Evolutionary conservation across 2,113 vertebrate species (phyloP).

Genomic region (Tetrax tetrax): DNA sequence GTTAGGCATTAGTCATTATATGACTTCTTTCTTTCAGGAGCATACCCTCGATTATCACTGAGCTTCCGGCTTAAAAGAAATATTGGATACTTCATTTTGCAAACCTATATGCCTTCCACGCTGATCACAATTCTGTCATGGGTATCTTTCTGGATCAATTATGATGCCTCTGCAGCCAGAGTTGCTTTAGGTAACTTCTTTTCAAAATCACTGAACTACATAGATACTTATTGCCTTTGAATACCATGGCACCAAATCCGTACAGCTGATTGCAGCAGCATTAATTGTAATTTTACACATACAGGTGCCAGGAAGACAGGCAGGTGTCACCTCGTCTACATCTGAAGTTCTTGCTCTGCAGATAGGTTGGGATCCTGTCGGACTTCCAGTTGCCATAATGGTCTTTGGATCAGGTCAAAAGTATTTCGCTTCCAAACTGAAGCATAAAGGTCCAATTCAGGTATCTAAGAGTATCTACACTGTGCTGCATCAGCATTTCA

Average conservation of each 20-base stretch:
- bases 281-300: neutral
- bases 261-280: neutral
- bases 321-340: neutral
- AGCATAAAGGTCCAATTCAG: neutral
- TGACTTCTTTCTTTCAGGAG: conserved; percentile 76
- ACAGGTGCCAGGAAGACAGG: neutral
- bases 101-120: conserved; percentile 91
- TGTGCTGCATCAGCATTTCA: neutral
- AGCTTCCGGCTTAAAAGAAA: conserved; percentile 92
- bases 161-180: conserved; percentile 93
- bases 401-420: neutral
- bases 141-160: conserved; percentile 95
- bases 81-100: conserved; percentile 92
- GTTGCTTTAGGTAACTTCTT: conserved; percentile 87
- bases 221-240: neutral
- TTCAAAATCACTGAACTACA: neutral
- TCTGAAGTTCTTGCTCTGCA: neutral
- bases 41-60: conserved; percentile 89
- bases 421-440: neutral
- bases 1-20: neutral
- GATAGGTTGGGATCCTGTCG: neutral
- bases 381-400: neutral
- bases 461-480: neutral
- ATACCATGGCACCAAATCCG: neutral
- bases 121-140: conserved; percentile 90